Conservation (phyloP, 2,113 vertebrate genomes). For the Bucco capensis region DNA sequence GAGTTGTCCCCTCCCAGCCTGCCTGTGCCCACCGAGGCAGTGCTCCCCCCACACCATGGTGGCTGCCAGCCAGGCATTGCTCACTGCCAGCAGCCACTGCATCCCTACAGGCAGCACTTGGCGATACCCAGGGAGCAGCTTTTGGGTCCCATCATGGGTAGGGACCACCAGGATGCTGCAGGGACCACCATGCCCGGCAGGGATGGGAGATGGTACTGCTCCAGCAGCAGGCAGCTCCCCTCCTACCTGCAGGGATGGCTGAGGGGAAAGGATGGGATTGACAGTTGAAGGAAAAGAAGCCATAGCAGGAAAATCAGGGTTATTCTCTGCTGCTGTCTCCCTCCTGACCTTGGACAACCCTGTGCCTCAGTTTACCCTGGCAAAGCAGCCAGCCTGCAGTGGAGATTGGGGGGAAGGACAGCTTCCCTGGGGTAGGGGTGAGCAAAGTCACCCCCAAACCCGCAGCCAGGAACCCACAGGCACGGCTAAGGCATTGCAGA, state of each 20-base stretch:
- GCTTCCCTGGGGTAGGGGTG: not conserved
- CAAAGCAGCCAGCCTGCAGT: not conserved
- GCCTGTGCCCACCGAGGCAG: not conserved
- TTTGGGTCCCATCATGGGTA: not conserved
- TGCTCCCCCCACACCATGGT: not conserved
- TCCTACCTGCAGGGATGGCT: not conserved
- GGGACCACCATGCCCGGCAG: not conserved
- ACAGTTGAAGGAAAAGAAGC: not conserved
- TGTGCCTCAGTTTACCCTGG: conserved; percentile 42
- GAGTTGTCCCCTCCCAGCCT: not conserved
- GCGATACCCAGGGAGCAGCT: not conserved
- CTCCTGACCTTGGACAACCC: conserved; percentile 58
- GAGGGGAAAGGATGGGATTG: not conserved
- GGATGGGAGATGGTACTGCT: not conserved
- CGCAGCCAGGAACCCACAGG: not conserved
- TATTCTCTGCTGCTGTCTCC: not conserved
- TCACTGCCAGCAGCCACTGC: not conserved
- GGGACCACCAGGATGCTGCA: not conserved
- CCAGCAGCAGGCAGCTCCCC: not conserved
- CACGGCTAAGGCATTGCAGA: not conserved
- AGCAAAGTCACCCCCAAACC: conserved; percentile 35
- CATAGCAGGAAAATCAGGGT: conserved; percentile 1
- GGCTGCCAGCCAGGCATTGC: not conserved
- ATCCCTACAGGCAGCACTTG: not conserved
- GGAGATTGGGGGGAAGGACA: not conserved